These are phyloP conservation scores for Oophaga pumilio DNA, from an alignment of 2,113 vertebrate genomes.

Conservation along the genomic window DNA sequence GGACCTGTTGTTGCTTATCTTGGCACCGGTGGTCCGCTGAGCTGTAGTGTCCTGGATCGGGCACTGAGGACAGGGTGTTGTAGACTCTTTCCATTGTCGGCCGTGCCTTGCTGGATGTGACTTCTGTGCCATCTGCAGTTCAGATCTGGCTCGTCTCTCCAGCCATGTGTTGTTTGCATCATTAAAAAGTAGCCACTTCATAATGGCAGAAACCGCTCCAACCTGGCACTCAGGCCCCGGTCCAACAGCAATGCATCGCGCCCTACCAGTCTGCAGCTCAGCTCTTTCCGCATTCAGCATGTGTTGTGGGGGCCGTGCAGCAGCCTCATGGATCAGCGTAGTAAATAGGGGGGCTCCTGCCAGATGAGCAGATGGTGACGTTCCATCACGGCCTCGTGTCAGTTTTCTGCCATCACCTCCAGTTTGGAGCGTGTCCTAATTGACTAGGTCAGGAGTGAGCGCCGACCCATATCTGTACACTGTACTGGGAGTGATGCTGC, in stretches of 20 bases:
- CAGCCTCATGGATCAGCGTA: background rate
- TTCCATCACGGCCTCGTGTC: background rate
- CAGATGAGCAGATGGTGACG: background rate
- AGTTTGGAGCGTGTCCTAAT: conserved; percentile 18
- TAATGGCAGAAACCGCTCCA: background rate
- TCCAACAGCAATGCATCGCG: background rate
- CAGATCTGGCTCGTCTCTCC: background rate
- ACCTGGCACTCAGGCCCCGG: background rate
- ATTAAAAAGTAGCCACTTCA: conserved; percentile 13
- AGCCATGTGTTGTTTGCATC: conserved; percentile 33
- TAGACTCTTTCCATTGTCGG: background rate
- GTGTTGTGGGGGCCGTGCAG: background rate
- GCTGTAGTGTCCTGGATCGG: background rate
- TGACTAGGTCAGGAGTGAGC: background rate
- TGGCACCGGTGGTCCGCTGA: background rate
- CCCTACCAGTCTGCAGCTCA: background rate
- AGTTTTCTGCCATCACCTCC: background rate
- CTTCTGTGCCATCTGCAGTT: conserved; percentile 8
- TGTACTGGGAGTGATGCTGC: background rate
- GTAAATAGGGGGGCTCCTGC: background rate
- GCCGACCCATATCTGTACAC: background rate
- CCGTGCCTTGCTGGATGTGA: background rate
- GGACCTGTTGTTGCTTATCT: background rate
- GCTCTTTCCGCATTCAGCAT: background rate
- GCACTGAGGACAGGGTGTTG: background rate